Base-by-base conservation (phyloP, 2,113 vertebrate species). In the Steatornis caripensis region DNA sequence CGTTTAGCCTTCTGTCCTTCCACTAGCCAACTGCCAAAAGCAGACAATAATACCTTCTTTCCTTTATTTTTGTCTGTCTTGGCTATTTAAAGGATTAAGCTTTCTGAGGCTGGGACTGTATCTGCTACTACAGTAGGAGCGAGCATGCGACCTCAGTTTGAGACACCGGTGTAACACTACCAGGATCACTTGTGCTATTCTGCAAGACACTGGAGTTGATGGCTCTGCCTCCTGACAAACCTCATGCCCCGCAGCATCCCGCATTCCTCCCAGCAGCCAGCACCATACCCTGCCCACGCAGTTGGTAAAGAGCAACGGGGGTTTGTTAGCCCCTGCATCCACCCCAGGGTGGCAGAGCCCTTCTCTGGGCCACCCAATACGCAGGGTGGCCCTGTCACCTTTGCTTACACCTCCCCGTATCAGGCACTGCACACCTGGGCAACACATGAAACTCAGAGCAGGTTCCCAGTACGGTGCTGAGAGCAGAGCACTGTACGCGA, bases 381-480 rank as follows among this genome's bases (percentile, higher is more conserved):
- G 19, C 43, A 68, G 39, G 12, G n/a, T 45, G 39, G 22, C 58
- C 68, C 58, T 2, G 1, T 62, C 62, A 53, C 41, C 75, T 51
- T 29, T 29, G 17, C 74, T 51, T 9, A 16, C 58, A 49, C 22
- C 39, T 77, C 37, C 22, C 54, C 37, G 39, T 60, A 36, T 14
- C 62, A 49, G 29, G n/a, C 53, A 6, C 46, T 13, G 26, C 41
- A 27, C 49, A 10, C 15, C 55, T 24, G 32, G 81, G 9, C 57
- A 54, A 2, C 22, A 12, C 39, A 76, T 43, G 69, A 37, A 49
- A 14, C 12, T 43, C 60, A 32, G 54, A 51, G 20, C 60, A 27
- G 1, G 26, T 4, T 57, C 30, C 69, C 94, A 70, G 85, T 2
- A 3, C 0, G 0, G n/a, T 48, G 27, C 78, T 84, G 74, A 77